These are phyloP conservation scores for Cremastinae sp. DNA, from an alignment of 2,888 invertebrate species.

Conservation along the genomic window DNA sequence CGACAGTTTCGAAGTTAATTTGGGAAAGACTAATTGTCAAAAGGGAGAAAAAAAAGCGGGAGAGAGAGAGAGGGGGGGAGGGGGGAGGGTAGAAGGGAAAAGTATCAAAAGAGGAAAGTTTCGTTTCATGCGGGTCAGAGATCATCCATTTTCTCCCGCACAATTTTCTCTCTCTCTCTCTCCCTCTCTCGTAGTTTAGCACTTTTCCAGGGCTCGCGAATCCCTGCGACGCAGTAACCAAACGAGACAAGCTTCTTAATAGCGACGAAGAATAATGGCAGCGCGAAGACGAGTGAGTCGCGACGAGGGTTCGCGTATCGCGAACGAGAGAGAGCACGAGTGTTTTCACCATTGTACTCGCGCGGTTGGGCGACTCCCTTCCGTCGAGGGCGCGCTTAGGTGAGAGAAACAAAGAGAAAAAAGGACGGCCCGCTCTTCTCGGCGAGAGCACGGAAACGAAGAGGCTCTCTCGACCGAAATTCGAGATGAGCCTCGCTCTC, in stretches of 20 bases:
- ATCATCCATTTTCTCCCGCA: not conserved
- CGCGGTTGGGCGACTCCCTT: constrained; percentile 70
- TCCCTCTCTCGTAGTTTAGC: constrained; percentile 55
- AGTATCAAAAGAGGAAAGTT: not conserved
- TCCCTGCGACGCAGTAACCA: constrained; percentile 56
- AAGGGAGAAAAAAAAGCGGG: no score
- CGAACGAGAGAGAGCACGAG: constrained; percentile 16
- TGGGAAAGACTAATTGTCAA: no score
- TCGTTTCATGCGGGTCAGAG: not conserved
- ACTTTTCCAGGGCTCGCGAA: constrained; percentile 53
- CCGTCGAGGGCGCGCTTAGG: constrained; percentile 50
- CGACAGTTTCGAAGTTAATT: no score
- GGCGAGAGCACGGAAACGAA: constrained; percentile 11
- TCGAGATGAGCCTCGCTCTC: no score
- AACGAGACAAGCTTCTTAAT: constrained; percentile 56
- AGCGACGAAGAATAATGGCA: constrained; percentile 68
- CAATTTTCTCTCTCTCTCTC: constrained; percentile 1
- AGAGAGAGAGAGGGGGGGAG: no score
- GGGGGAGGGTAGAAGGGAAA: no score
- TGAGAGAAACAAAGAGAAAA: constrained; percentile 39
- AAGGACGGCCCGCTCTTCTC: no score
- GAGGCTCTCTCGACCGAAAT: constrained; percentile 23
- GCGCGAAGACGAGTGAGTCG: constrained; percentile 66
- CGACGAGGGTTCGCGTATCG: constrained; percentile 7
- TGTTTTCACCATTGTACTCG: constrained; percentile 68